Percentiles rank a stretch among this genome's conserved stretches.
phyloP scores from a whole-genome alignment of 2,113 vertebrate genomes.

The Pelusios castaneus region DNA sequence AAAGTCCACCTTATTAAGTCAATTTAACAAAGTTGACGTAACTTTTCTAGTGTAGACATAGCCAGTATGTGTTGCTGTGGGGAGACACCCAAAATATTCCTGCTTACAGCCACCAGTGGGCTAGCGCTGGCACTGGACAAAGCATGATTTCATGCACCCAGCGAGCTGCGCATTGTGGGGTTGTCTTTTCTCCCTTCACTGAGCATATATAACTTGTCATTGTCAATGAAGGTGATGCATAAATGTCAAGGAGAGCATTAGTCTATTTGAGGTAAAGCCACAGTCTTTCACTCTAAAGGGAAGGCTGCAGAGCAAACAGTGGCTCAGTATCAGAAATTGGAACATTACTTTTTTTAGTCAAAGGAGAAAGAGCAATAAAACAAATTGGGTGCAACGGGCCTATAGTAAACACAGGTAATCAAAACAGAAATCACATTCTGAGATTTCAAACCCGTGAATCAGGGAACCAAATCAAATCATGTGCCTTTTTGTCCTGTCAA shows the following conservation, averaged over 20 bases:
- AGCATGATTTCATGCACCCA: background rate
- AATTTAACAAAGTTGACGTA: no score
- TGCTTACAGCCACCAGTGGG: background rate
- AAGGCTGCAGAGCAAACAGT: background rate
- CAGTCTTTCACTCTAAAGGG: background rate
- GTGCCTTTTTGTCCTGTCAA: background rate
- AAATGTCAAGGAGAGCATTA: background rate
- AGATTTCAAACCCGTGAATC: background rate
- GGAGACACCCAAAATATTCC: background rate
- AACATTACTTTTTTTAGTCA: background rate
- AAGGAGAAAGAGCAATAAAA: background rate
- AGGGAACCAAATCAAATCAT: background rate
- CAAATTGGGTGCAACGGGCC: background rate
- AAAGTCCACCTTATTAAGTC: no score
- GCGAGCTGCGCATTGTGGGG: no score
- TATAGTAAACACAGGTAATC: background rate
- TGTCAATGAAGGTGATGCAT: background rate
- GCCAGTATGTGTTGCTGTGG: background rate
- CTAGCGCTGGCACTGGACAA: background rate
- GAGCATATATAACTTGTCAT: background rate
- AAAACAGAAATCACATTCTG: background rate
- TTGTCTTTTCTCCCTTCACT: background rate
- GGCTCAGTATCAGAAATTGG: background rate
- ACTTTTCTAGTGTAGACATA: no score
- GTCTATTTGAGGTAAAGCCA: background rate